Evolutionary conservation across 2,888 invertebrate species (phyloP).

Genomic region (Drosophila stalkeri): DNA sequence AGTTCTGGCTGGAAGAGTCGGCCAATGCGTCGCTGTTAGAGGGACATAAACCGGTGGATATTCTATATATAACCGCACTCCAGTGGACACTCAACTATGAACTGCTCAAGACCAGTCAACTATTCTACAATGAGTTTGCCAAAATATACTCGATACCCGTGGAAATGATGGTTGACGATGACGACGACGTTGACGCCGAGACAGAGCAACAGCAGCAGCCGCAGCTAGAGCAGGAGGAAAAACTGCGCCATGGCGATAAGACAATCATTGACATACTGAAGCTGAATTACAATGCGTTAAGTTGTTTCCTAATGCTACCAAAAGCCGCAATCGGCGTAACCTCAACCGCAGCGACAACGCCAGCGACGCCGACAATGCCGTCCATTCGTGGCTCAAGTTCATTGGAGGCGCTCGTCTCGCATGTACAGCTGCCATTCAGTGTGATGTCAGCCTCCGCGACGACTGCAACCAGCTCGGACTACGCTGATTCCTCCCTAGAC

Average conservation of each 20-base stretch:
- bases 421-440: conserved; percentile 58
- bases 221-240: conserved; percentile 30
- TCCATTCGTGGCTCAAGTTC: conserved; percentile 73
- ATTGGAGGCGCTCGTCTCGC: conserved; percentile 73
- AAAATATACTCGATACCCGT: conserved; percentile 79
- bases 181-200: conserved; percentile 15
- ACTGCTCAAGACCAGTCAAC: conserved; percentile 80
- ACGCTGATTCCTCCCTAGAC: conserved; percentile 50
- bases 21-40: conserved; percentile 24
- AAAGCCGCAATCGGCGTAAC: conserved; percentile 58
- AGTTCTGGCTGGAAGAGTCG: conserved; percentile 67
- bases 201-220: conserved; percentile 9
- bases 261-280: conserved; percentile 81
- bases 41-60: conserved; percentile 75
- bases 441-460: conserved; percentile 59
- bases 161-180: conserved; percentile 62
- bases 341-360: conserved; percentile 25
- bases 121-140: conserved; percentile 82
- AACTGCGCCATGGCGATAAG: conserved; percentile 76
- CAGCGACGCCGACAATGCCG: conserved; percentile 14
- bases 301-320: conserved; percentile 81
- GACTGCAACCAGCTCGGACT: conserved; percentile 51
- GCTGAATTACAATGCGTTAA: conserved; percentile 81
- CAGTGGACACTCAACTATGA: conserved; percentile 84
- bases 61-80: conserved; percentile 80